Percentiles rank a stretch among this genome's conserved stretches.
These are phyloP conservation scores for Melipona beecheii DNA, from an alignment of 2,888 invertebrate species.

Conservation along the genomic window DNA sequence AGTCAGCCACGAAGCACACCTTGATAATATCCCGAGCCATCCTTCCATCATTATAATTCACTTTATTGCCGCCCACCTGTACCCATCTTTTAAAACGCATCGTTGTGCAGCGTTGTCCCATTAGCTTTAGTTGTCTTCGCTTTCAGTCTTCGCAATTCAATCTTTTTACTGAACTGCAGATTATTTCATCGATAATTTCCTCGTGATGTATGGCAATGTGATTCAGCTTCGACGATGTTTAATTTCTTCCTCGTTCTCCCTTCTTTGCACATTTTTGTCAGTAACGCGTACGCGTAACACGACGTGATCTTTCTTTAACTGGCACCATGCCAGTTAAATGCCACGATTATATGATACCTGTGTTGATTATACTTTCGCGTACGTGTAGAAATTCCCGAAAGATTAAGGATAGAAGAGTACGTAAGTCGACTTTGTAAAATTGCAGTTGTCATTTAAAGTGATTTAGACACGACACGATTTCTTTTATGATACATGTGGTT, in stretches of 20 bases:
- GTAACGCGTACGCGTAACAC: neutral
- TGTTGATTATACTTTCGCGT: neutral
- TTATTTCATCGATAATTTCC: slow-evolving; percentile 41
- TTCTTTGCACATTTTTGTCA: neutral
- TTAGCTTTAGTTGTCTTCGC: neutral
- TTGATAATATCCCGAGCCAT: slow-evolving; percentile 76
- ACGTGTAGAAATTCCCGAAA: neutral
- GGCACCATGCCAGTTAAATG: no score
- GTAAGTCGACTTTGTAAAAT: neutral
- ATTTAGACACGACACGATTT: neutral
- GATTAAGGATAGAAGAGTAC: neutral
- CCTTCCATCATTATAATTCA: slow-evolving; percentile 74
- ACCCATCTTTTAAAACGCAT: slow-evolving; percentile 12
- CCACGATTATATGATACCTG: neutral
- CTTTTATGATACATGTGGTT: neutral
- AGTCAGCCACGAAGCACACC: slow-evolving; percentile 76
- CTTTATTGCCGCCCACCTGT: slow-evolving; percentile 69
- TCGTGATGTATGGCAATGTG: slow-evolving; percentile 40
- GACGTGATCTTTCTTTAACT: neutral
- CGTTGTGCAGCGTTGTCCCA: neutral
- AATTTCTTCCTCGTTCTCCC: slow-evolving; percentile 32
- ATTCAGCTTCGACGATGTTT: slow-evolving; percentile 39
- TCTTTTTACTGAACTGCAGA: slow-evolving; percentile 33
- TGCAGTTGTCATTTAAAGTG: neutral
- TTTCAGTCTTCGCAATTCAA: neutral